phyloP scores from a whole-genome alignment of 35 echinoderm and acorn worm species.

The Eucidaris tribuloides region DNA sequence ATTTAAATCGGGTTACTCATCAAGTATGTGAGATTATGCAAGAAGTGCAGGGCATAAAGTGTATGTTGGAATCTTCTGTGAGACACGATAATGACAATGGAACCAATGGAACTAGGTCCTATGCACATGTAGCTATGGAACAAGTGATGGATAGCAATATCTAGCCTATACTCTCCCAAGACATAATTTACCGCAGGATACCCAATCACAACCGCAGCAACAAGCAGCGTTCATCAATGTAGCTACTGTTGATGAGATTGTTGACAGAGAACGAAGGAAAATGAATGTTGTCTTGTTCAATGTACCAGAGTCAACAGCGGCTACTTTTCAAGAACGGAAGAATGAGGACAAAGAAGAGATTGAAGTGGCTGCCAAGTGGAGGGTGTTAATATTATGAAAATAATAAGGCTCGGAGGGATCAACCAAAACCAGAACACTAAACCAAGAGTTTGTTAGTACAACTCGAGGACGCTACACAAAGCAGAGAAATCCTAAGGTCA shows the following conservation, averaged over 20 bases:
- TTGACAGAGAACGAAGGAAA: neutral
- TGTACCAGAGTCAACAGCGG: slow-evolving; percentile 1
- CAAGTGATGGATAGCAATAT: neutral
- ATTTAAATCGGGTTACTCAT: neutral
- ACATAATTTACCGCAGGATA: neutral
- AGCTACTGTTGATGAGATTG: no score
- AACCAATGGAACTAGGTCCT: neutral
- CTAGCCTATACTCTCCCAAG: neutral
- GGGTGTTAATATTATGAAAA: no score
- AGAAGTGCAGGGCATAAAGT: neutral
- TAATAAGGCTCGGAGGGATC: neutral
- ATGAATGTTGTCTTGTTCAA: no score
- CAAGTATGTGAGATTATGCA: slow-evolving; percentile 17
- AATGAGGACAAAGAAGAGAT: neutral
- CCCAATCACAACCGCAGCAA: slow-evolving; percentile 2
- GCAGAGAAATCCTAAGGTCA: neutral
- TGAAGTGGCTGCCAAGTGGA: slow-evolving; percentile 2
- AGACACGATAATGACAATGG: neutral
- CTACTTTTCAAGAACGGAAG: neutral
- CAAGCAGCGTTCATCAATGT: neutral
- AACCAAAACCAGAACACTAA: neutral
- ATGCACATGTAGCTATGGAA: neutral
- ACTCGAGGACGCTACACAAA: slow-evolving; percentile 16
- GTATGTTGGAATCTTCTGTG: neutral
- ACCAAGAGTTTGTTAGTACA: neutral